A percentile compares a stretch with the other conserved stretches of the same genome.
Conservation (phyloP, 2,888 invertebrate genomes). For the Caenorhabditis japonica region DNA sequence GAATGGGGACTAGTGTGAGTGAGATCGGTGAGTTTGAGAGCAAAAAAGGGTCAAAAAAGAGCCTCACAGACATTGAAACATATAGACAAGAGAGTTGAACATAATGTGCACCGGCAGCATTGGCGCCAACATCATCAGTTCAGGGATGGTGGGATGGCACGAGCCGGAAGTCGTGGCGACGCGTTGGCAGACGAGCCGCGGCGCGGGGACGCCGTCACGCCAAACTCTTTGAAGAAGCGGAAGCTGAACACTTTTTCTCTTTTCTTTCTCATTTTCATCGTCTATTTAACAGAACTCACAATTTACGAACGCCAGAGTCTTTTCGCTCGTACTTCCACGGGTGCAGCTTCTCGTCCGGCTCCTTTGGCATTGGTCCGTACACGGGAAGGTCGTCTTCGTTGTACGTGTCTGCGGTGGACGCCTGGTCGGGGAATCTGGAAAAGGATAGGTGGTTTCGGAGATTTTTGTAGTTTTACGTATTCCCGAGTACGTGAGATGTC, state of each 20-base stretch:
- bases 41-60: not conserved
- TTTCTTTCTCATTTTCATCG: not conserved
- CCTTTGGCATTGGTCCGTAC: constrained; percentile 94
- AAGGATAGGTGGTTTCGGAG: no score
- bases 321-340: constrained; percentile 84
- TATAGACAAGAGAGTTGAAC: constrained; percentile 24
- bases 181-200: constrained; percentile 61
- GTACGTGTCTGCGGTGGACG: not conserved
- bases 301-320: constrained; percentile 73
- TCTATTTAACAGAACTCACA: constrained; percentile 61
- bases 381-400: constrained; percentile 85
- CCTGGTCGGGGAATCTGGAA: constrained; percentile 2
- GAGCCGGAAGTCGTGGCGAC: constrained; percentile 58
- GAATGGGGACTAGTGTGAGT: no score
- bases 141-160: constrained; percentile 53
- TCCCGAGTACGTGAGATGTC: no score
- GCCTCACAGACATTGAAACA: constrained; percentile 35
- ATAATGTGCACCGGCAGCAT: constrained; percentile 32
- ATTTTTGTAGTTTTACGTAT: no score
- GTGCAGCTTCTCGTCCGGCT: constrained; percentile 91
- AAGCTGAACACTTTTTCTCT: constrained; percentile 60
- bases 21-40: no score
- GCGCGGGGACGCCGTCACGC: constrained; percentile 57
- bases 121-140: constrained; percentile 37
- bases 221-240: constrained; percentile 70